These are phyloP conservation scores for Acleris sparsana DNA, from an alignment of 2,888 invertebrate genomes.

Conservation along the genomic window DNA sequence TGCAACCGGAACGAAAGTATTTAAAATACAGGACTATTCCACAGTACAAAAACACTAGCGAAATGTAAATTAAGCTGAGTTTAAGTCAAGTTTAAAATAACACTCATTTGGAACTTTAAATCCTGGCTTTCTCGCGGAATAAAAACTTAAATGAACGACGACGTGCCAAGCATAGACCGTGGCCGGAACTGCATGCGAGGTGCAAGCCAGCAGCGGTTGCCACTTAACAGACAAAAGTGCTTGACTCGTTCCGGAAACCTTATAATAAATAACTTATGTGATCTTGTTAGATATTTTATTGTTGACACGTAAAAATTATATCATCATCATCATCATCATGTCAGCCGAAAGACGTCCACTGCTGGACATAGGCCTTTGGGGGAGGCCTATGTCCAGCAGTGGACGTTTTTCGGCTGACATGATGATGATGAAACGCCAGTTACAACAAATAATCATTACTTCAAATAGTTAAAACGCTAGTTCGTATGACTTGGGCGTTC, in stretches of 20 bases:
- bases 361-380: too few species aligned
- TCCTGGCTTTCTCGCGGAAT: conserved; percentile 37
- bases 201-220: not conserved
- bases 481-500: not conserved
- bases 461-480: too few species aligned
- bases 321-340: too few species aligned
- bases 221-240: not conserved
- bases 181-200: conserved; percentile 15
- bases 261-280: not conserved
- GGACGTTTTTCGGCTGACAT: too few species aligned
- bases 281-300: too few species aligned
- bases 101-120: conserved; percentile 39
- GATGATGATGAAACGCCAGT: too few species aligned
- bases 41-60: conserved; percentile 9
- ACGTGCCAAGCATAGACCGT: conserved; percentile 39
- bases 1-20: not conserved
- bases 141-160: conserved; percentile 41
- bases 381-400: too few species aligned
- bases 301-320: too few species aligned
- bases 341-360: too few species aligned
- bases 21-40: not conserved
- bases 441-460: too few species aligned
- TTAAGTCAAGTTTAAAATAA: conserved; percentile 40
- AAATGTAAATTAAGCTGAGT: conserved; percentile 35
- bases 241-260: not conserved